These are phyloP conservation scores for Metellina segmentata DNA, from an alignment of 2,888 invertebrate species.

Conservation along the genomic window DNA sequence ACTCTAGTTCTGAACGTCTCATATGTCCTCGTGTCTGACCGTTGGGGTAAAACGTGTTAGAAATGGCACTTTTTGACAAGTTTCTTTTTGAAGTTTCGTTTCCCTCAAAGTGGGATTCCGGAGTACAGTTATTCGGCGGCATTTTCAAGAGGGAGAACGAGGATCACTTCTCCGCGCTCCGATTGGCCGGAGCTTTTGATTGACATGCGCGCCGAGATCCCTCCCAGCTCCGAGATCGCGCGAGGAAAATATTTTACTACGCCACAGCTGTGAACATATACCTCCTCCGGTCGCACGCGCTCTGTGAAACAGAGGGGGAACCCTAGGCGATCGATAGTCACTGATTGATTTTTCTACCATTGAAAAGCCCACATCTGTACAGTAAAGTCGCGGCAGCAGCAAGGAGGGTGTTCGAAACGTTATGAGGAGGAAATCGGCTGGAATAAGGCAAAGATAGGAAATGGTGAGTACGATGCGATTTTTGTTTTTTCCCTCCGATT, in stretches of 20 bases:
- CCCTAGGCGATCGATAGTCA: constrained; percentile 64
- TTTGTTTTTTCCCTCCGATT: constrained; percentile 12
- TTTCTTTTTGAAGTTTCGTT: no score
- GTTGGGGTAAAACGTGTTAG: no score
- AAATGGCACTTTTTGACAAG: no score
- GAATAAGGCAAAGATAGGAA: constrained; percentile 66
- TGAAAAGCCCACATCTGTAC: constrained; percentile 74
- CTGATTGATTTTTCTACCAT: constrained; percentile 74
- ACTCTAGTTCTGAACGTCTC: no score
- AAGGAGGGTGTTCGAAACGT: constrained; percentile 51
- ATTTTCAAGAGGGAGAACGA: constrained; percentile 54
- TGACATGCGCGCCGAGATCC: constrained; percentile 67
- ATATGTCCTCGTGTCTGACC: no score
- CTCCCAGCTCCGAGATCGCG: constrained; percentile 14
- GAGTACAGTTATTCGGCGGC: constrained; percentile 38
- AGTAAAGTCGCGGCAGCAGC: constrained; percentile 53
- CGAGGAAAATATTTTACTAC: constrained; percentile 75
- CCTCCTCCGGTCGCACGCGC: constrained; percentile 57
- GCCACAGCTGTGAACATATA: constrained; percentile 76
- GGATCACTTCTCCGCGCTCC: constrained; percentile 17
- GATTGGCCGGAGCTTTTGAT: constrained; percentile 66
- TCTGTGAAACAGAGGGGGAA: constrained; percentile 25
- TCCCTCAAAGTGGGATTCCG: no score
- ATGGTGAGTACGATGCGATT: constrained; percentile 53
- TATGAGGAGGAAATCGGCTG: constrained; percentile 68